Conservation (phyloP, 2,113 vertebrate genomes). For the Ibidorhyncha struthersii region DNA sequence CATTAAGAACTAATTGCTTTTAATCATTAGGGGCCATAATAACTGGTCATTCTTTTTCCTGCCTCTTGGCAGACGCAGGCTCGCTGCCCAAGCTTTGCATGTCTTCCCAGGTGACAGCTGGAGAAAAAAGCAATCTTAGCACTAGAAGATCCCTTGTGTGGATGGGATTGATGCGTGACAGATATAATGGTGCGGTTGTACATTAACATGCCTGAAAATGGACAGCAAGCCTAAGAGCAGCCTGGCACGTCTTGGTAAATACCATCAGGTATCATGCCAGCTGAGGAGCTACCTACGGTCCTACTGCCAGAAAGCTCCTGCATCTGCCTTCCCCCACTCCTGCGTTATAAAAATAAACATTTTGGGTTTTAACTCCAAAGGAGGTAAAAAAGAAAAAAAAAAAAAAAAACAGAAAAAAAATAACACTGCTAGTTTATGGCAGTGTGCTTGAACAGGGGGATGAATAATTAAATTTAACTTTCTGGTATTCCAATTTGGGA, state of each 20-base stretch:
- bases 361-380: background rate
- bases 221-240: background rate
- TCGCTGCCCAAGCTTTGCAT: background rate
- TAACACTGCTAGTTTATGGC: background rate
- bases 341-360: background rate
- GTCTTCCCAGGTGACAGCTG: background rate
- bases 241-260: background rate
- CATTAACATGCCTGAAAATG: background rate
- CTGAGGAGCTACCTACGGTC: background rate
- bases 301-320: background rate
- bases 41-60: background rate
- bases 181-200: background rate
- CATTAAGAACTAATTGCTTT: background rate
- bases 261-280: background rate
- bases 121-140: background rate
- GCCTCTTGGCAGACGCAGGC: background rate
- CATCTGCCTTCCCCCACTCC: background rate
- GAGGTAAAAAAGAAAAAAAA: background rate
- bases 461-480: background rate
- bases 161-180: background rate
- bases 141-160: background rate
- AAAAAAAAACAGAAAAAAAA: background rate
- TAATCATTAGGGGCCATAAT: background rate
- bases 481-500: background rate
- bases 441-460: background rate